A percentile compares a stretch with the other conserved stretches of the same genome.
Conservation (phyloP, 1,140 invertebrate species). For the Nasonia longicornis region DNA sequence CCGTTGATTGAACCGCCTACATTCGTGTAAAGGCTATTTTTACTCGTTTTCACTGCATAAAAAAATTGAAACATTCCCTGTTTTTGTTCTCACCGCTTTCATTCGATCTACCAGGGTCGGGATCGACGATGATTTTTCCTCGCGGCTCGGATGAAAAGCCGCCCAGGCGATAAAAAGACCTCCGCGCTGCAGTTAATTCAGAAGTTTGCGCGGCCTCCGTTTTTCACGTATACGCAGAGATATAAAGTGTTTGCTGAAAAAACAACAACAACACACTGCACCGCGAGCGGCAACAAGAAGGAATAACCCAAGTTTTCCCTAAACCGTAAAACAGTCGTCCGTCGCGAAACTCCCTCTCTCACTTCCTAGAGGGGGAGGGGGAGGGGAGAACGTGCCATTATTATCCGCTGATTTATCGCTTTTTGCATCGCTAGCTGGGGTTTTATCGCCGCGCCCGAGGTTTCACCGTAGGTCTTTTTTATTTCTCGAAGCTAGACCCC, state of each 20-base stretch:
- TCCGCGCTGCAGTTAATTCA: too few relatives aligned
- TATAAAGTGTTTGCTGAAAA: neutral
- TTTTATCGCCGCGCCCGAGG: conserved; percentile 1
- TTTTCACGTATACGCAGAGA: neutral
- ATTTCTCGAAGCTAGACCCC: neutral
- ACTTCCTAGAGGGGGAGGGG: neutral
- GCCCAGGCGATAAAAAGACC: too few relatives aligned
- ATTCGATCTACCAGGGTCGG: too few relatives aligned
- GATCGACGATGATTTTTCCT: too few relatives aligned
- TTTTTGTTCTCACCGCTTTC: too few relatives aligned
- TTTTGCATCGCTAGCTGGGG: conserved; percentile 5
- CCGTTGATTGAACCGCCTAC: too few relatives aligned
- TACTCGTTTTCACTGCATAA: too few relatives aligned
- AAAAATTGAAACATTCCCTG: too few relatives aligned
- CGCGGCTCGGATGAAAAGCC: too few relatives aligned
- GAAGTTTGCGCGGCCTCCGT: too few relatives aligned
- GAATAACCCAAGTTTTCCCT: conserved; percentile 52
- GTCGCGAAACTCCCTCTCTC: neutral
- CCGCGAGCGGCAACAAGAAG: conserved; percentile 49
- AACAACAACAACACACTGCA: neutral
- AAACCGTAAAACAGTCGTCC: conserved; percentile 48
- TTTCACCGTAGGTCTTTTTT: neutral
- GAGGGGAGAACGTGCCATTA: neutral
- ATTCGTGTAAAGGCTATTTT: too few relatives aligned
- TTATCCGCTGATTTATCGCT: conserved; percentile 26